phyloP scores from a whole-genome alignment of 2,113 vertebrate species.

The Melanerpes formicivorus region DNA sequence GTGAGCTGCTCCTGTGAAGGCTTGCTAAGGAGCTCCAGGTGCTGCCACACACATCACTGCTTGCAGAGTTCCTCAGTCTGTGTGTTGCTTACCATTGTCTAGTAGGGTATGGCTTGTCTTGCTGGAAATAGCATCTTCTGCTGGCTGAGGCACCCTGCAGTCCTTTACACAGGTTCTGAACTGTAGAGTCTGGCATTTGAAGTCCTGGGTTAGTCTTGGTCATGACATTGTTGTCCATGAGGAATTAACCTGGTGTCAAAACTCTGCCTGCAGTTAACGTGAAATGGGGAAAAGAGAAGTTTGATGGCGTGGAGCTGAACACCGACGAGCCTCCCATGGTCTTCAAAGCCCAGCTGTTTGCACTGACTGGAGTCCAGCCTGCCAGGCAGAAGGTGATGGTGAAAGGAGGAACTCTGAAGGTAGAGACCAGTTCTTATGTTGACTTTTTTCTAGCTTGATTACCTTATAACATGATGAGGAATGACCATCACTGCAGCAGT shows the following conservation, averaged over 20 bases:
- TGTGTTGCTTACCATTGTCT: not conserved
- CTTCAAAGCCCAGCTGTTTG: constrained; percentile 98
- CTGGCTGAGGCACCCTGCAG: not conserved
- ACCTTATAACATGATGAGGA: not conserved
- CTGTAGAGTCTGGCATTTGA: not conserved
- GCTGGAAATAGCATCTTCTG: not conserved
- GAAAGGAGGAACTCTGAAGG: constrained; percentile 98
- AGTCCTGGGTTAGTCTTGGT: not conserved
- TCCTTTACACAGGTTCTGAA: too few species aligned
- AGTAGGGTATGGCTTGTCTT: not conserved
- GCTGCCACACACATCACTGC: not conserved
- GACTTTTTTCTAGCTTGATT: not conserved
- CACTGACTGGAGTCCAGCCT: constrained; percentile 94
- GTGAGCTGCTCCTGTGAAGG: not conserved
- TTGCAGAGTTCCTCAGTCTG: not conserved
- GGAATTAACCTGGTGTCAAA: constrained; percentile 26
- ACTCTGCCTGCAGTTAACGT: constrained; percentile 87
- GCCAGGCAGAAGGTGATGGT: constrained; percentile 99
- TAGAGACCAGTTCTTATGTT: constrained; percentile 42
- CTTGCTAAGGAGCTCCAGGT: not conserved
- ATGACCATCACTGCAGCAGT: accelerated
- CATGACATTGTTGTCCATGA: not conserved
- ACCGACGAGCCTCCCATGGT: constrained; percentile 98
- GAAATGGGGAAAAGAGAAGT: constrained; percentile 99
- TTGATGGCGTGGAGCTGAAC: constrained; percentile 95